phyloP scores from a whole-genome alignment of 2,888 invertebrate species.

The Crepidodera aurea region DNA sequence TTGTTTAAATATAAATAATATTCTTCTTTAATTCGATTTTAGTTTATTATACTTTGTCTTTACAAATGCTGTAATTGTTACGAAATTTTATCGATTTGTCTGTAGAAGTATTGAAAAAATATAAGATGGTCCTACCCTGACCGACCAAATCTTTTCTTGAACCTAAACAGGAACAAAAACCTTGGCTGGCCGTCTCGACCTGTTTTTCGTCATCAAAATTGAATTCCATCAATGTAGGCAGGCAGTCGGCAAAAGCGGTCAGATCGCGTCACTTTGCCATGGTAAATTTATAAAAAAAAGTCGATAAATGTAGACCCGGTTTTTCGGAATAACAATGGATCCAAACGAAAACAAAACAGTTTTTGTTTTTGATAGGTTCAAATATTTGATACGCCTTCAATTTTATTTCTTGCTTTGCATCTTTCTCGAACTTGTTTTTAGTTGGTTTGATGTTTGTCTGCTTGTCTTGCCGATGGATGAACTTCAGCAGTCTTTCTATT shows the following conservation, averaged over 20 bases:
- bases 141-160: constrained; percentile 34
- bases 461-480: constrained; percentile 10
- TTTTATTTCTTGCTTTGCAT: background rate
- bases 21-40: too few relatives aligned
- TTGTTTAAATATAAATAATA: too few relatives aligned
- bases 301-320: constrained; percentile 37
- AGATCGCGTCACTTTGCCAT: constrained; percentile 39
- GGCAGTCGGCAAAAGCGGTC: constrained; percentile 16
- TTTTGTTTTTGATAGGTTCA: constrained; percentile 5
- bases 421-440: constrained; percentile 7
- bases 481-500: constrained; percentile 15
- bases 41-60: too few relatives aligned
- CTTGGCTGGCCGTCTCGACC: constrained; percentile 47
- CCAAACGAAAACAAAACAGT: constrained; percentile 6
- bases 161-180: constrained; percentile 44
- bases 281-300: constrained; percentile 45
- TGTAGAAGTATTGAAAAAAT: too few relatives aligned
- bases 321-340: constrained; percentile 16
- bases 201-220: constrained; percentile 47
- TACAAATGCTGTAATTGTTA: too few relatives aligned
- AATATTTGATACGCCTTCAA: constrained; percentile 16
- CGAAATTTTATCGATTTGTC: too few relatives aligned
- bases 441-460: constrained; percentile 8
- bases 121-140: constrained; percentile 31
- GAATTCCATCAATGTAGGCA: constrained; percentile 37